A percentile compares a stretch with the other conserved stretches of the same genome.
Evolutionary conservation across 2,888 invertebrate species (phyloP).

Genomic region (Ennomos erosarius): DNA sequence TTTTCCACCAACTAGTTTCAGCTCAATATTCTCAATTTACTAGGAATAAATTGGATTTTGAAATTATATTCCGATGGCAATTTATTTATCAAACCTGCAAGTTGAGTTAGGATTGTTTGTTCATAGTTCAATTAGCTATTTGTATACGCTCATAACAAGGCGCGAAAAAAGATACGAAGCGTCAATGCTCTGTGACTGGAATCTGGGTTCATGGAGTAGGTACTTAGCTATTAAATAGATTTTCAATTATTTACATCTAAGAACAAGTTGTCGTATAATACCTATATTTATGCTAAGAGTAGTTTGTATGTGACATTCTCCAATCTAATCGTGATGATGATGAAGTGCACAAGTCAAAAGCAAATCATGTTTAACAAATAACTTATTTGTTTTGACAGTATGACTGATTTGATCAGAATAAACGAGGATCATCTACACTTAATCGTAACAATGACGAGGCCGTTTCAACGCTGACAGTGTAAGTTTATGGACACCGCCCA

Average conservation of each 20-base stretch:
- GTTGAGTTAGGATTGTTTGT: neutral
- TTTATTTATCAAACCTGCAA: neutral
- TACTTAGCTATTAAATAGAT: too few species aligned
- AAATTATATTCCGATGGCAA: conserved; percentile 14
- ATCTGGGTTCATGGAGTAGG: too few species aligned
- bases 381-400: too few species aligned
- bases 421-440: conserved; percentile 9
- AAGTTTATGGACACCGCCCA: conserved; percentile 26
- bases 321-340: too few species aligned
- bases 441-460: conserved; percentile 9
- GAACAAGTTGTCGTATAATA: too few species aligned
- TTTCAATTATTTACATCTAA: too few species aligned
- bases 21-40: conserved; percentile 28
- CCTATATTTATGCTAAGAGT: too few species aligned
- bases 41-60: conserved; percentile 25
- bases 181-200: too few species aligned
- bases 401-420: conserved; percentile 2
- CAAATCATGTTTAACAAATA: too few species aligned
- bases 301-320: too few species aligned
- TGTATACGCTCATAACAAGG: neutral
- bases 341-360: too few species aligned
- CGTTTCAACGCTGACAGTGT: conserved; percentile 11
- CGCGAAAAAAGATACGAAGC: too few species aligned
- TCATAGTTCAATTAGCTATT: conserved; percentile 3
- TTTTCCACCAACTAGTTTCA: conserved; percentile 34